phyloP scores from a whole-genome alignment of 2,113 vertebrate genomes.

The Chloropsis hardwickii region DNA sequence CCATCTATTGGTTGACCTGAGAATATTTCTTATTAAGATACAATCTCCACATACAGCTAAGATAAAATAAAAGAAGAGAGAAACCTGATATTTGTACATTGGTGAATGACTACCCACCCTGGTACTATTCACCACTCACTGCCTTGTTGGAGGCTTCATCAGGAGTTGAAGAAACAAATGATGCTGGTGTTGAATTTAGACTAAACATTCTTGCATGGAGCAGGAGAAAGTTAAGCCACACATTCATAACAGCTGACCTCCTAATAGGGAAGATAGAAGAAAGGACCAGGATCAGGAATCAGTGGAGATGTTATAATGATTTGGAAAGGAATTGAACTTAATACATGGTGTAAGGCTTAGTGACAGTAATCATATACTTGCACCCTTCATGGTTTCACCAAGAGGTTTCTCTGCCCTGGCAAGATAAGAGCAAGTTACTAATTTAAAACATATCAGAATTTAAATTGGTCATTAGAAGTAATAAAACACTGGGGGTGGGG shows the following conservation, averaged over 20 bases:
- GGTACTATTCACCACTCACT: neutral
- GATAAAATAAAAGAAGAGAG: neutral
- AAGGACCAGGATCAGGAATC: neutral
- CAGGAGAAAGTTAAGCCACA: neutral
- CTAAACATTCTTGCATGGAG: neutral
- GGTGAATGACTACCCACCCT: neutral
- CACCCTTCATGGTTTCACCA: rapidly evolving
- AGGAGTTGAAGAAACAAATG: neutral
- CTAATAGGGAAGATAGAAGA: rapidly evolving
- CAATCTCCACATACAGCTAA: rapidly evolving
- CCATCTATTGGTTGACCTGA: neutral
- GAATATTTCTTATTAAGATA: neutral
- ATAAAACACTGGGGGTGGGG: neutral
- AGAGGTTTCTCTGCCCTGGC: neutral
- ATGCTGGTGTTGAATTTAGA: neutral
- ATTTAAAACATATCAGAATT: neutral
- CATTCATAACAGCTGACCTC: neutral
- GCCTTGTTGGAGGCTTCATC: neutral
- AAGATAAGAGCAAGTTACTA: neutral
- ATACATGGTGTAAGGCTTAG: rapidly evolving
- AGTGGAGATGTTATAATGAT: neutral
- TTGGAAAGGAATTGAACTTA: neutral
- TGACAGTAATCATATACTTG: neutral
- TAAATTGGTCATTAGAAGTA: neutral
- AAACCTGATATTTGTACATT: neutral